Evolutionary conservation across 2,797 vertebrate genomes (phyloP).

Genomic region (Eleutherodactylus coqui): DNA sequence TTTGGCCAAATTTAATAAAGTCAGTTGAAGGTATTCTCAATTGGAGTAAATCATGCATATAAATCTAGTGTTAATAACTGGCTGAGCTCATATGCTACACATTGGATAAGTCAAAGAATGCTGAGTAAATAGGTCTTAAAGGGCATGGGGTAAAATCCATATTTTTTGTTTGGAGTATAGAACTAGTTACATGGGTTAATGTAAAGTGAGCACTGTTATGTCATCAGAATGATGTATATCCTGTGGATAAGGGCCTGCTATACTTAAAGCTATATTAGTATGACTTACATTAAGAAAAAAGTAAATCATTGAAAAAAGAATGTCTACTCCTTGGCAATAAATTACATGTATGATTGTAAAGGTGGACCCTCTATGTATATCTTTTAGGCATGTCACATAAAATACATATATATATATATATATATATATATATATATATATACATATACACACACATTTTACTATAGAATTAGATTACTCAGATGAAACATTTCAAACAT

Average conservation of each 20-base stretch:
- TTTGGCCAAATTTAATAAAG: slow-evolving; percentile 69
- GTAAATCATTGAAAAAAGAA: slow-evolving; percentile 51
- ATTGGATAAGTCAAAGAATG: slow-evolving; percentile 61
- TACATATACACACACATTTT: no score
- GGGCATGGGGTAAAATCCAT: slow-evolving; percentile 20
- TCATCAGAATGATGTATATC: slow-evolving; percentile 49
- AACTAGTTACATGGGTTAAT: slow-evolving; percentile 47
- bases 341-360: slow-evolving; percentile 26
- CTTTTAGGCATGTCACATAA: not conserved
- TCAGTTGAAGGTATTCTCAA: slow-evolving; percentile 64
- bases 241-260: slow-evolving; percentile 29
- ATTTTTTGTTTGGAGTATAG: slow-evolving; percentile 39
- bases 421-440: no score
- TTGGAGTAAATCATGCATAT: slow-evolving; percentile 65
- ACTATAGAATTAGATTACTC: no score
- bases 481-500: no score
- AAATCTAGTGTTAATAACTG: slow-evolving; percentile 59
- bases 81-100: slow-evolving; percentile 61
- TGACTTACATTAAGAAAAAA: slow-evolving; percentile 56
- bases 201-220: slow-evolving; percentile 49
- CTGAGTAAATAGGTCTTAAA: slow-evolving; percentile 33
- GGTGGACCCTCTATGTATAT: slow-evolving; percentile 12
- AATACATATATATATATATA: slow-evolving; percentile 4
- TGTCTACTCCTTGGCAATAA: not conserved
- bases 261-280: slow-evolving; percentile 58